Evolutionary conservation across 2,113 vertebrate species (phyloP), one percentile per base, ranked within the genome.

Genomic region (Tetraodon nigroviridis): DNA sequence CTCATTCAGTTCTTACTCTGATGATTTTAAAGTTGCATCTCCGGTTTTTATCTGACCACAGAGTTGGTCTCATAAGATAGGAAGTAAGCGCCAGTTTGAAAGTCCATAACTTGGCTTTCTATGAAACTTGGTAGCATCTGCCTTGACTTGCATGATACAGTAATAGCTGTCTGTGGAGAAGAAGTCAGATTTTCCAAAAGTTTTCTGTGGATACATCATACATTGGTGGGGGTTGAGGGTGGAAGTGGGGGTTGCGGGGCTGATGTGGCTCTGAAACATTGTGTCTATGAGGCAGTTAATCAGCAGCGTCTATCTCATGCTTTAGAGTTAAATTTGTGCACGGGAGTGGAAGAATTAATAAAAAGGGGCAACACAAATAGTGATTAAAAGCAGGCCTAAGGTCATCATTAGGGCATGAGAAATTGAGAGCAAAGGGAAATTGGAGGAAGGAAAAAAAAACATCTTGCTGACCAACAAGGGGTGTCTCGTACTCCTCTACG

Each of bases 371-470:
- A 77, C 24, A 67, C 78, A 83, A 83, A 86, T 81, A 85, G 82
- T 87, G 83, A 88, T 87, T 88, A 84, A 83, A 90, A 87, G 75
- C 61, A 69, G 40, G 86, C 86, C 87, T 81, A 66, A 68, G 79
- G 90, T 90, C 83, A 86, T 89, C 83, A 89, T 90, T 89, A 90
- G 76, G 82, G 75, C 72, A 80, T 71, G 71, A 80, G 69, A 84
- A 79, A 79, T 55, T 58, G 61, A 66, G 78, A 75, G 71, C 58
- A 68, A 57, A 61, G 55, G 57, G 55, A 55, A 53, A 82, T 27
- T 27, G 76, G 51, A 55, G 45, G 45, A 73, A 50, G 58, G n/a
- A 17, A 59, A 72, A 75, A 72, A 71, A 69, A 83, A 76, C 73
- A 58, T 83, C 73, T 78, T 66, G 64, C 73, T 85, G 81, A 86